Base-by-base conservation (phyloP, 1,140 invertebrate species). In the Scaptomyza pallida region DNA sequence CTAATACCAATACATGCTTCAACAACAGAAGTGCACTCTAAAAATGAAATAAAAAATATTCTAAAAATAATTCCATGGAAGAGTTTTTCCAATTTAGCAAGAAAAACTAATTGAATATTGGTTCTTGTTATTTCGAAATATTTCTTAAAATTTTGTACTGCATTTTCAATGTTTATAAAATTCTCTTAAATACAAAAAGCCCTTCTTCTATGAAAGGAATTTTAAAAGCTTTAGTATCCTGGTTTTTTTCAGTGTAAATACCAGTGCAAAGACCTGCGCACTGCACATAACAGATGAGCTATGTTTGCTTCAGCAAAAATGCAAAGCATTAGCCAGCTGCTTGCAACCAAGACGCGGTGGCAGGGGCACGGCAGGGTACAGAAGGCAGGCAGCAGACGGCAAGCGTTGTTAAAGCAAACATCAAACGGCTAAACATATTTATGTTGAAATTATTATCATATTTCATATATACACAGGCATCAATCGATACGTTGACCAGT, bases 221-320 rank as follows among this genome's bases (percentile, higher is more conserved):
- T 30, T 30, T 8, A 9, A 9, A 30, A 30, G 2, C 6, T 1
- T 9, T 1, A 6, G 1, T 8, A 1, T 1, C 8, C 8, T 30
- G 9, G 1, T 30, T 30, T 30, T 30, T 30, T 8, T 37, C 12
- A 37, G 33, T 37, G 33, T n/a, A 37, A 10, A 35, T 12, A 1
- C 33, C 9, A 4, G 2, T 12, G 26, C 10, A 37, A 19, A 12
- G 44, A 61, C 44, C 57, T 41, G 44, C 35, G 65, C 56, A 67
- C 55, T 59, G 56, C 63, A 54, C 75, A 83, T 72, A 83, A 79
- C 75, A 68, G 62, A 85, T 77, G 79, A 79, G 71, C 75, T 83
- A 85, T 83, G 80, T 73, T 75, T 85, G 81, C 80, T 75, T 80
- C 80, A 83, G 80, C 72, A 83, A 79, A 83, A 83, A 80, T 83